Conservation (phyloP, 2,888 invertebrate species). For the Rhingia campestris region DNA sequence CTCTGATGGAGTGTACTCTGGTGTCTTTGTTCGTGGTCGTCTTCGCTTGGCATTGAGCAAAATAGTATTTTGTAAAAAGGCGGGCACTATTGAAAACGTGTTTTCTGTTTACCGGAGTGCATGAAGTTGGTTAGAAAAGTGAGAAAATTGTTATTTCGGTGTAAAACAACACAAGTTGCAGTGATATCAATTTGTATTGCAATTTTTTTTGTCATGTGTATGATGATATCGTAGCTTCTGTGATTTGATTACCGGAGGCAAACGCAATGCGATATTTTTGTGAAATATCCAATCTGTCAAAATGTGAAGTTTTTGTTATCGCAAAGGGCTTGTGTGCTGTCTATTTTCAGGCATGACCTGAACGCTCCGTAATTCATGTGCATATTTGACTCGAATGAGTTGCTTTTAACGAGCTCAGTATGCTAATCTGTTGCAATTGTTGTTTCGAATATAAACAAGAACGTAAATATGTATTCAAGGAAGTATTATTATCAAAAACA, state of each 20-base stretch:
- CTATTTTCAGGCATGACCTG: background rate
- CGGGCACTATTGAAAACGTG: constrained; percentile 61
- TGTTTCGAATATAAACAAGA: background rate
- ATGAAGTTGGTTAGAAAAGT: background rate
- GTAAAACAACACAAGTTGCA: background rate
- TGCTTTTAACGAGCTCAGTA: background rate
- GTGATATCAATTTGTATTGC: constrained; percentile 8
- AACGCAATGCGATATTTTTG: no score
- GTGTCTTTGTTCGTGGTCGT: constrained; percentile 38
- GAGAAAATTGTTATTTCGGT: background rate
- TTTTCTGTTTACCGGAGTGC: constrained; percentile 27
- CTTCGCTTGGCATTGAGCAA: constrained; percentile 50
- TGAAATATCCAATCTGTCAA: background rate
- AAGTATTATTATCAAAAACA: background rate
- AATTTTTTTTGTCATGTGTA: constrained; percentile 8
- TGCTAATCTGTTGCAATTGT: background rate
- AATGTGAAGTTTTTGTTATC: background rate
- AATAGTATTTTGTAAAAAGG: constrained; percentile 48
- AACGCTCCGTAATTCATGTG: constrained; percentile 5
- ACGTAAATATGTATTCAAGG: background rate
- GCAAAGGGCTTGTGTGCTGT: background rate
- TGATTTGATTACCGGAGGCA: no score
- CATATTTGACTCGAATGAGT: background rate
- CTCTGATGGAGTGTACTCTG: constrained; percentile 4
- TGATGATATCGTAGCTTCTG: background rate